Evolutionary conservation across 2,888 invertebrate species (phyloP).

Genomic region (Clivina fossor): DNA sequence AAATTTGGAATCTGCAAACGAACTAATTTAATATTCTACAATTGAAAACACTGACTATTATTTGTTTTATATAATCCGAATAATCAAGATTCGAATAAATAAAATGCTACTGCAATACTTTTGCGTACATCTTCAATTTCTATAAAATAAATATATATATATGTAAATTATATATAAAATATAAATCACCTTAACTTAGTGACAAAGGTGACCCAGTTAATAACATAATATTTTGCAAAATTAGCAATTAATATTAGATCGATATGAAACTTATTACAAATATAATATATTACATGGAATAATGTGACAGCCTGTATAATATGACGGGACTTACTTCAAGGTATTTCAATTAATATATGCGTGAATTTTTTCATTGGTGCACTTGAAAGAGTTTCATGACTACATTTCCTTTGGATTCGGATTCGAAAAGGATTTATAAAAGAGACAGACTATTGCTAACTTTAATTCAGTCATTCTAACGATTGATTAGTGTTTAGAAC

Average conservation of each 20-base stretch:
- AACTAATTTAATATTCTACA: too few species aligned
- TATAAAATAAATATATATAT: background rate
- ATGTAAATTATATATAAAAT: background rate
- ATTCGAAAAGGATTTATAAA: constrained; percentile 17
- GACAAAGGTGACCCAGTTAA: background rate
- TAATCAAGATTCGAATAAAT: too few species aligned
- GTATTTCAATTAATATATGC: constrained; percentile 9
- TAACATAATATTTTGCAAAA: background rate
- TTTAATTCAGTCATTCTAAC: too few species aligned
- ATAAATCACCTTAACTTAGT: background rate
- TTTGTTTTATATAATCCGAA: too few species aligned
- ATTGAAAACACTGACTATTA: too few species aligned
- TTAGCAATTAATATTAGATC: background rate
- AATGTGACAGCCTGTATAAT: constrained; percentile 16
- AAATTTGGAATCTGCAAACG: too few species aligned
- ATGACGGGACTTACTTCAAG: constrained; percentile 12
- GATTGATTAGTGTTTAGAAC: too few species aligned
- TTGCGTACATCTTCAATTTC: background rate
- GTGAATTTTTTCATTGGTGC: background rate
- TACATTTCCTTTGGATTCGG: constrained; percentile 11
- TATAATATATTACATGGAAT: too few species aligned
- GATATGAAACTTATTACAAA: too few species aligned
- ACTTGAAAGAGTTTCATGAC: too few species aligned
- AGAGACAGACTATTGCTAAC: too few species aligned
- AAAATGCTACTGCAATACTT: background rate